phyloP scores from a whole-genome alignment of 2,797 vertebrate species.

The Lepilemur ruficaudatus region DNA sequence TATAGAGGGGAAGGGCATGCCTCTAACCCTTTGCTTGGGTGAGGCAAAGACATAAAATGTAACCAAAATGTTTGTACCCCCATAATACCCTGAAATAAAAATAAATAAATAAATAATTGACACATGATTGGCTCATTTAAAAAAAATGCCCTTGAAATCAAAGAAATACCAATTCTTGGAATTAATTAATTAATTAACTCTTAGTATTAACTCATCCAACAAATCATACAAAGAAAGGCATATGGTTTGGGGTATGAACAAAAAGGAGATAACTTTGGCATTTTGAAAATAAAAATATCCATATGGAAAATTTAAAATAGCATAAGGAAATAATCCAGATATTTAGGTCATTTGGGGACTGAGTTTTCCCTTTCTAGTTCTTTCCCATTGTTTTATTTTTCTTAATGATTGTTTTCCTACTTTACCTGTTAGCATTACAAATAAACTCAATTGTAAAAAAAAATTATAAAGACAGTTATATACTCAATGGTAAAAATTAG shows the following conservation, averaged over 20 bases:
- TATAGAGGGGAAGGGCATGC: too few relatives aligned
- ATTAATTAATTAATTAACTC: not conserved
- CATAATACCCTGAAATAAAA: too few relatives aligned
- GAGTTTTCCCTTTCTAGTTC: not conserved
- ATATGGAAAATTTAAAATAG: not conserved
- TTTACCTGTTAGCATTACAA: slow-evolving; percentile 33
- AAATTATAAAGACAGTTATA: not conserved
- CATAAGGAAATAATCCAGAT: not conserved
- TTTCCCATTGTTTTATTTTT: not conserved
- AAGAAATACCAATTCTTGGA: not conserved
- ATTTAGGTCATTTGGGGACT: not conserved
- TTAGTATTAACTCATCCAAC: not conserved
- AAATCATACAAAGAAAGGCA: not conserved
- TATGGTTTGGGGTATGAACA: not conserved
- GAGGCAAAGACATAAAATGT: too few relatives aligned
- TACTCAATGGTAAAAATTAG: slow-evolving; percentile 29
- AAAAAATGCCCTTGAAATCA: not conserved
- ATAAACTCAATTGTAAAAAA: not conserved
- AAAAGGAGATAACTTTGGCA: not conserved
- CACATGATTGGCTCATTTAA: not conserved
- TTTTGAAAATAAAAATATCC: not conserved
- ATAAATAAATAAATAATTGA: not conserved
- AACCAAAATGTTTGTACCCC: too few relatives aligned
- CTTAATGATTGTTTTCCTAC: not conserved
- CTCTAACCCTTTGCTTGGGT: too few relatives aligned